These are phyloP conservation scores for Labeo calbasu DNA, from an alignment of 2,797 vertebrate genomes.

Conservation along the genomic window DNA sequence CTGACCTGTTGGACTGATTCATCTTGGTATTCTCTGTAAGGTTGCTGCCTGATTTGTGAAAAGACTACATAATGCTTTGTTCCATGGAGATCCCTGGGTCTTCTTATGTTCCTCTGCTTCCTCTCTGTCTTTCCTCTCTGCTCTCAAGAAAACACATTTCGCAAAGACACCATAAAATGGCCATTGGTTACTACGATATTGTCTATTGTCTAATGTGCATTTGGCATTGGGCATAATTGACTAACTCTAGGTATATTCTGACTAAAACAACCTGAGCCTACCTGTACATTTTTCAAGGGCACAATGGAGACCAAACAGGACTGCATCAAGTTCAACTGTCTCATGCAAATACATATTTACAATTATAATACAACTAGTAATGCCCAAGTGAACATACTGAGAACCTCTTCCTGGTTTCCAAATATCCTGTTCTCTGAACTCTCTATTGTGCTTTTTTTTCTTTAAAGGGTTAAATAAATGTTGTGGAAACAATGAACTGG, in stretches of 20 bases:
- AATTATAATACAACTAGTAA: conserved; percentile 26
- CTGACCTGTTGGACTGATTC: conserved; percentile 19
- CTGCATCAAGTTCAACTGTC: conserved; percentile 33
- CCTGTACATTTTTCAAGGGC: neutral
- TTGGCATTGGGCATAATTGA: neutral
- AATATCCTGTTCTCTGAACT: neutral
- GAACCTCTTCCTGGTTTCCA: neutral
- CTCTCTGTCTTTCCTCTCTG: neutral
- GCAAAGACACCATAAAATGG: neutral
- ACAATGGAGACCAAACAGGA: conserved; percentile 19
- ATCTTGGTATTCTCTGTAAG: conserved; percentile 3
- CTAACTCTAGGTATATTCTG: conserved; percentile 1
- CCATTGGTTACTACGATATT: neutral
- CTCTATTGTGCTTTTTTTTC: neutral
- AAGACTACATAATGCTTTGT: conserved; percentile 1
- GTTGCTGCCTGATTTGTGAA: neutral
- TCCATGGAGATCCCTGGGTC: neutral
- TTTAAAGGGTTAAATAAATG: neutral
- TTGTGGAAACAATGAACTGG: neutral
- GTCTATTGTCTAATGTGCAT: neutral
- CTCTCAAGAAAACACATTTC: conserved; percentile 1
- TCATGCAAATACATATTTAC: conserved; percentile 51
- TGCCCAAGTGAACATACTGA: conserved; percentile 3
- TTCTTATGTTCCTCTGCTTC: neutral
- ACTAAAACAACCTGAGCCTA: neutral